Percentiles rank a stretch among this genome's conserved stretches.
These are phyloP conservation scores for Takifugu rubripes DNA, from an alignment of 2,797 vertebrate genomes.

Conservation along the genomic window DNA sequence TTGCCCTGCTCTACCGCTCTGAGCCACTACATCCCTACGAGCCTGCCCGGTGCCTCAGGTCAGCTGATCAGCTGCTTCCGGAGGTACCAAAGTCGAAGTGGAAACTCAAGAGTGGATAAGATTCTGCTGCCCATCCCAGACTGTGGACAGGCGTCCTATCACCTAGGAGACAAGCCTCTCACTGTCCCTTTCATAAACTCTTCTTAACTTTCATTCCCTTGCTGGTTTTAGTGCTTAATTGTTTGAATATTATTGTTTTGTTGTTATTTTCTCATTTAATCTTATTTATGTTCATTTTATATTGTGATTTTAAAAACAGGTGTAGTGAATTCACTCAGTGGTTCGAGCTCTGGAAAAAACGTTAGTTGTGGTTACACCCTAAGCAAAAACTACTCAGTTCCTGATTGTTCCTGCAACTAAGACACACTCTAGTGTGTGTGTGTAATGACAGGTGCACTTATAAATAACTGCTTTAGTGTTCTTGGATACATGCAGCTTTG, in stretches of 20 bases:
- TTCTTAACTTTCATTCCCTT: no score
- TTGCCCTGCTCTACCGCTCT: no score
- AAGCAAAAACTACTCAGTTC: slow-evolving; percentile 49
- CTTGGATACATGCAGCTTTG: slow-evolving; percentile 17
- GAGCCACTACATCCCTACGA: no score
- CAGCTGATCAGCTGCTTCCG: no score
- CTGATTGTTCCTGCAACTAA: slow-evolving; percentile 53
- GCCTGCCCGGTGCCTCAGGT: no score
- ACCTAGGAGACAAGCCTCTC: no score
- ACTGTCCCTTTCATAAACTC: no score
- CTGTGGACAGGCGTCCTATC: no score
- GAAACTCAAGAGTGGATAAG: no score
- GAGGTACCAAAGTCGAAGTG: no score
- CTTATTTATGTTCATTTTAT: slow-evolving; percentile 22
- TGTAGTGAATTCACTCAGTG: slow-evolving; percentile 63
- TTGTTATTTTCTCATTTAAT: slow-evolving; percentile 20
- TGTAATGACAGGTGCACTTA: slow-evolving; percentile 49
- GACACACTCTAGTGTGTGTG: slow-evolving; percentile 31
- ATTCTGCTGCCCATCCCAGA: no score
- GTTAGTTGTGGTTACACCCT: slow-evolving; percentile 67
- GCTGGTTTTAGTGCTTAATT: slow-evolving; percentile 1
- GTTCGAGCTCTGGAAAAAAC: slow-evolving; percentile 56
- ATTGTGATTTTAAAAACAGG: slow-evolving; percentile 51
- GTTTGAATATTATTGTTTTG: slow-evolving; percentile 16
- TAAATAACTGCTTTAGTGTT: slow-evolving; percentile 55